A percentile compares a stretch with the other conserved stretches of the same genome.
Conservation (phyloP, 2,888 invertebrate species). For the Disparrhopalites patrizii region DNA sequence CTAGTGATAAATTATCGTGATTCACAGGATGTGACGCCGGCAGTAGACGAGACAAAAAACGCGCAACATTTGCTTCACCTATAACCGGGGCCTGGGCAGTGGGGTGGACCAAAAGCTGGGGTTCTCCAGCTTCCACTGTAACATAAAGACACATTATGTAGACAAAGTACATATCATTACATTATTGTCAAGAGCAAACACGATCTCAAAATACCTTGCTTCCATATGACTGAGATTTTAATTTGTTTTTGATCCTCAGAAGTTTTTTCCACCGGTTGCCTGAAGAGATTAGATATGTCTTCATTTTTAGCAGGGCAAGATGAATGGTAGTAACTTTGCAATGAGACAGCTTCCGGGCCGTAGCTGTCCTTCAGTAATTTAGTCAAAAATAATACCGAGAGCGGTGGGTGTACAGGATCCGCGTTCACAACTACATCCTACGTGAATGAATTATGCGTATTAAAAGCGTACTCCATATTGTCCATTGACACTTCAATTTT, state of each 20-base stretch:
- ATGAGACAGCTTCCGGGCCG: constrained; percentile 1
- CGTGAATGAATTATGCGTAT: too few relatives aligned
- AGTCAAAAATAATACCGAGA: constrained; percentile 30
- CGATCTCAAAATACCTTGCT: constrained; percentile 4
- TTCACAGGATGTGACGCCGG: constrained; percentile 13
- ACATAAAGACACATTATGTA: background rate
- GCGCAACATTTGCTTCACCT: constrained; percentile 35
- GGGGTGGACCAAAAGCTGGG: constrained; percentile 29
- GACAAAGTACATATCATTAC: background rate
- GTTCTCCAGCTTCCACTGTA: constrained; percentile 21
- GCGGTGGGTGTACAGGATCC: constrained; percentile 31
- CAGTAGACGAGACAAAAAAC: constrained; percentile 33
- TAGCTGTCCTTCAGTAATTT: constrained; percentile 28
- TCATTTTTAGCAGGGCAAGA: background rate
- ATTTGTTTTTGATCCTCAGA: background rate
- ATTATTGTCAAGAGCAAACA: constrained; percentile 2
- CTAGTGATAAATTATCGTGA: constrained; percentile 28
- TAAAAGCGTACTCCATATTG: too few relatives aligned
- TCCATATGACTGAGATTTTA: constrained; percentile 31
- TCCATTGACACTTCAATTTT: too few relatives aligned
- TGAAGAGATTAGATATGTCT: constrained; percentile 11
- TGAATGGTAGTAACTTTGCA: constrained; percentile 27
- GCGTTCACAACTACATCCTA: constrained; percentile 36
- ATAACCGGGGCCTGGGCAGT: constrained; percentile 17
- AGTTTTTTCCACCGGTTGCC: background rate